A percentile compares a stretch with the other conserved stretches of the same genome.
Evolutionary conservation across 2,113 vertebrate species (phyloP).

Genomic region (Pangasianodon gigas): DNA sequence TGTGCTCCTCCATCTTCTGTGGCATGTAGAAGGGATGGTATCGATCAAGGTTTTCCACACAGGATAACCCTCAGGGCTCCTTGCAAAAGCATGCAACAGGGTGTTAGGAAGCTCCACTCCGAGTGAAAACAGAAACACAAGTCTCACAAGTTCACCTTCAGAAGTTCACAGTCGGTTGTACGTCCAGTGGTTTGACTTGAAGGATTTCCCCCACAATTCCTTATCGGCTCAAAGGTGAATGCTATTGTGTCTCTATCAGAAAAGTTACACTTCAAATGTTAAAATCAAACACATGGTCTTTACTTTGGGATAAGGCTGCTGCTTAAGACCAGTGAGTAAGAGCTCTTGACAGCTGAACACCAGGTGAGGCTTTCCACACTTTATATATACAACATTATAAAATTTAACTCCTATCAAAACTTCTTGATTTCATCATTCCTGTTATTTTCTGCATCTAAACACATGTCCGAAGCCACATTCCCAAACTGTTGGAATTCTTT

Average conservation of each 20-base stretch:
- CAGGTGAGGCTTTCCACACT: constrained; percentile 20
- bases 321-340: background rate
- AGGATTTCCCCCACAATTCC: background rate
- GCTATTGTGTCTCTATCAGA: constrained; percentile 10
- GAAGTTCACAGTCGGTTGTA: background rate
- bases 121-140: constrained; percentile 35
- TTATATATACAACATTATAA: background rate
- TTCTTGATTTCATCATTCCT: background rate
- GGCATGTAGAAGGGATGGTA: constrained; percentile 30
- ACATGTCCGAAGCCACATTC: constrained; percentile 23
- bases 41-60: constrained; percentile 41
- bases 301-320: constrained; percentile 27
- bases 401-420: background rate
- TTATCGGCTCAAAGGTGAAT: constrained; percentile 1
- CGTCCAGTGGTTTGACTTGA: background rate
- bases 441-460: constrained; percentile 13
- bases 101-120: constrained; percentile 8
- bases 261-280: background rate
- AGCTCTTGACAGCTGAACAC: background rate
- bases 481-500: constrained; percentile 53
- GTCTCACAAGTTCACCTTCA: constrained; percentile 3
- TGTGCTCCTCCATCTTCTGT: constrained; percentile 29
- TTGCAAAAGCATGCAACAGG: constrained; percentile 14
- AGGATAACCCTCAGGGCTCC: constrained; percentile 39
- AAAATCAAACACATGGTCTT: constrained; percentile 28